A percentile compares a stretch with the other conserved stretches of the same genome.
phyloP scores from a whole-genome alignment of 2,888 invertebrate genomes.

The Zygogramma bicolorata region DNA sequence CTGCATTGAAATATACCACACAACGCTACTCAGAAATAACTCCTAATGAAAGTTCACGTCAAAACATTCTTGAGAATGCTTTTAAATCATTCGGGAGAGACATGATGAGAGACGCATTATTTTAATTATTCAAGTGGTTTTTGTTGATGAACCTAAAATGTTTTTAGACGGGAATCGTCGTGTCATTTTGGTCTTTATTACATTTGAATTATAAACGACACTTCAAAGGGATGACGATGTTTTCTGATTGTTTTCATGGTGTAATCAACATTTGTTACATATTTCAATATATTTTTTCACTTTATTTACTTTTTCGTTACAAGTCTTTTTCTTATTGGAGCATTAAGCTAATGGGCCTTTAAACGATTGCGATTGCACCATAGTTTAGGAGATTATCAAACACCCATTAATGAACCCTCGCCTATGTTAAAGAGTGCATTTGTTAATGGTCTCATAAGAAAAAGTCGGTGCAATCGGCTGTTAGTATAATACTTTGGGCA shows the following conservation, averaged over 20 bases:
- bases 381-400: too few species aligned
- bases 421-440: too few species aligned
- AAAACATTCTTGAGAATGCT: constrained; percentile 9
- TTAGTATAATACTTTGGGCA: too few species aligned
- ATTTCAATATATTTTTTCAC: neutral
- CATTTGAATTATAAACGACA: neutral
- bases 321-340: too few species aligned
- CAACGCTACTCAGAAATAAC: constrained; percentile 4
- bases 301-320: too few species aligned
- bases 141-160: neutral
- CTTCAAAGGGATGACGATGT: neutral
- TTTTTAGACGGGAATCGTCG: neutral
- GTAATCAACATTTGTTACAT: neutral
- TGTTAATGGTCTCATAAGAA: too few species aligned
- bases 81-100: constrained; percentile 11
- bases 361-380: too few species aligned
- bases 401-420: too few species aligned
- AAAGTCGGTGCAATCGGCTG: too few species aligned
- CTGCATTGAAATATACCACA: constrained; percentile 7
- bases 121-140: neutral
- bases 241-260: neutral
- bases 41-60: constrained; percentile 2
- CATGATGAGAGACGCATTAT: constrained; percentile 4
- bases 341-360: too few species aligned
- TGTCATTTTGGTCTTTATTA: neutral